Base-by-base conservation (phyloP, 2,888 invertebrate species). In the Ypsolopha sequella region DNA sequence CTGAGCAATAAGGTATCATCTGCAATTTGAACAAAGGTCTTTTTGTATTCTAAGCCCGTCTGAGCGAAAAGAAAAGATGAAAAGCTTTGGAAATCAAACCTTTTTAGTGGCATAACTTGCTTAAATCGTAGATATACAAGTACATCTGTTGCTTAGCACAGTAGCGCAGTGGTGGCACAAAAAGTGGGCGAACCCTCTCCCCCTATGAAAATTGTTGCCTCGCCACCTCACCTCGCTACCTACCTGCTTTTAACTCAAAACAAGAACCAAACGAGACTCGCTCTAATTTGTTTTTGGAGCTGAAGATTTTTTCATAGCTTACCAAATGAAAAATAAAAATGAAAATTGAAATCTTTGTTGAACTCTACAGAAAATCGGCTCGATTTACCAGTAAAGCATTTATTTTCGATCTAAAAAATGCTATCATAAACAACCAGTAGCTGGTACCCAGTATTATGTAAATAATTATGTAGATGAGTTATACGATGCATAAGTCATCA, bases 171-270 rank as follows among this genome's bases (percentile, higher is more conserved):
- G 13, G 14, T 24, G 8, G 43, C 14, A 24, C 14, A 14, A 13
- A 9, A 14, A 7, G 43, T 14, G 43, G 43, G 43, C 8, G 43
- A 43, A 43, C 43, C 70, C 54, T 66, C 70, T 69, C 64, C 64
- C 65, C 68, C 68, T 64, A 65, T 65, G 65, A 63, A 73, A 78
- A 74, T 75, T 71, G 73, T 74, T 73, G 66, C 69, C 62, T 61
- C 60, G 58, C 60, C 54, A 14, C 43, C 6, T 43, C 43, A 13
- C 13, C 43, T 14, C 43, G 24, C 38, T n/a, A 38, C 43, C 43
- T 43, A 9, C 43, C 43, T 11, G 13, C 14, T 24, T 24, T 24
- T 24, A 24, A 2, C 24, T 24, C 24, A 24, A 24, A 24, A 24
- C 24, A 24, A 24, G 24, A 3, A 24, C 24, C 4, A 24, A 24